phyloP scores from a whole-genome alignment of 2,888 invertebrate genomes.

The Dione vanillae region DNA sequence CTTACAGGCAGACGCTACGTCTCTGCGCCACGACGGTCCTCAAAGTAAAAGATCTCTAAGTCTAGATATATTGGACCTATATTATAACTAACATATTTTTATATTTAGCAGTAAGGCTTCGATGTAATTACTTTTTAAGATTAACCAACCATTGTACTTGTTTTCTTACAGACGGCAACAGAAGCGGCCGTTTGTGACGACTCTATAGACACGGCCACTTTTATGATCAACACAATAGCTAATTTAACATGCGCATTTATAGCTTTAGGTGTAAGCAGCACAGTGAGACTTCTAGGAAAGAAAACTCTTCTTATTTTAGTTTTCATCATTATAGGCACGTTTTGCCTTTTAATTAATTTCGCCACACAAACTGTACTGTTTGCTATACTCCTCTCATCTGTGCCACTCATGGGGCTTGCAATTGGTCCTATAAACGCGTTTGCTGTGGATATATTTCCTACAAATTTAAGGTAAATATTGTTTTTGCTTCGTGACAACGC shows the following conservation, averaged over 20 bases:
- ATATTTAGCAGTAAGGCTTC: too few species aligned
- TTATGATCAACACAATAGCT: constrained; percentile 66
- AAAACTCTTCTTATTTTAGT: constrained; percentile 64
- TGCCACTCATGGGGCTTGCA: constrained; percentile 66
- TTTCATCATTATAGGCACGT: constrained; percentile 62
- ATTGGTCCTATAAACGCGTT: constrained; percentile 78
- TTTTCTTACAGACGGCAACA: constrained; percentile 60
- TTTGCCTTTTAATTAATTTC: constrained; percentile 68
- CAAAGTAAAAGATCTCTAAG: too few species aligned
- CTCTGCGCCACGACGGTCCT: too few species aligned
- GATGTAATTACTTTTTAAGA: too few species aligned
- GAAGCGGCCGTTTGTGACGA: constrained; percentile 62
- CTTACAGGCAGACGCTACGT: too few species aligned
- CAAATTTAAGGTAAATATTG: constrained; percentile 68
- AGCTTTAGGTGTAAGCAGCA: constrained; percentile 63
- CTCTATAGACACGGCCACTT: constrained; percentile 67
- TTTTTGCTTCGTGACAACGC: too few species aligned
- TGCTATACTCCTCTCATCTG: constrained; percentile 66
- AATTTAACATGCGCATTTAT: constrained; percentile 64
- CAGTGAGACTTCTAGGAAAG: constrained; percentile 72
- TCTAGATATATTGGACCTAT: too few species aligned
- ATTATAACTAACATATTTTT: too few species aligned
- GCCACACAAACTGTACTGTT: constrained; percentile 68
- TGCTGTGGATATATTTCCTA: constrained; percentile 76
- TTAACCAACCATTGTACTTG: not conserved